Evolutionary conservation across 2,113 vertebrate species (phyloP), one percentile per base, ranked within the genome.

Genomic region (Globicephala melas): DNA sequence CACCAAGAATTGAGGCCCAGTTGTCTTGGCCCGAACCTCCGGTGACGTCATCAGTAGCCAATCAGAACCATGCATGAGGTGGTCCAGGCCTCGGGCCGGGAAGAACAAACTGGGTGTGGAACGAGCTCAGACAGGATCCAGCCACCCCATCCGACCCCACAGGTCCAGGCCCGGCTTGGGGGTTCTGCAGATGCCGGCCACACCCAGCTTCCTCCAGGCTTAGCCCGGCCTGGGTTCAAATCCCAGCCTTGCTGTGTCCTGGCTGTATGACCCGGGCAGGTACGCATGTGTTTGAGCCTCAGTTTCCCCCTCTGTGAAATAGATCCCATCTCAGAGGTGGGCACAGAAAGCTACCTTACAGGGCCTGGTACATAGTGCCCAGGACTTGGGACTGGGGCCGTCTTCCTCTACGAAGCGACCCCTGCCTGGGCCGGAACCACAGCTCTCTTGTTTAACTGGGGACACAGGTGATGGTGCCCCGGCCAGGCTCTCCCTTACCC

Each of bases 41-140:
- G 8, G 81, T 97, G 98, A 98, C 91, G 96, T 98, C 98, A 97
- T 94, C 85, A 9, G 88, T 63, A 97, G 96, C 98, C 98, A 97
- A 97, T 98, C 92, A 82, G 80, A 96, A 86, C 38, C 58, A 8
- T 38, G 7, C 2, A n/a, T 8, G 6, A 31, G 11, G 20, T 55
- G 14, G 11, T 91, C 68, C 82, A 2, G 53, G 79, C 17, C 53
- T 62, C 0, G 0, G 60, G 60, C 31, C 28, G 10, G 23, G 11
- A 58, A 70, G 23, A 76, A 38, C 1, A 2, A 31, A 26, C 6
- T 3, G 18, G 41, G 58, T 62, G 67, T 28, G 60, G 68, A 67
- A 14, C 15, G 31, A 33, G 70, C 55, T 47, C 47, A 28, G 44
- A 6, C 33, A 13, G 17, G n/a, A 23, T n/a, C n/a, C 33, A 5